phyloP scores from a whole-genome alignment of 2,113 vertebrate species.

The Lepus americanus region DNA sequence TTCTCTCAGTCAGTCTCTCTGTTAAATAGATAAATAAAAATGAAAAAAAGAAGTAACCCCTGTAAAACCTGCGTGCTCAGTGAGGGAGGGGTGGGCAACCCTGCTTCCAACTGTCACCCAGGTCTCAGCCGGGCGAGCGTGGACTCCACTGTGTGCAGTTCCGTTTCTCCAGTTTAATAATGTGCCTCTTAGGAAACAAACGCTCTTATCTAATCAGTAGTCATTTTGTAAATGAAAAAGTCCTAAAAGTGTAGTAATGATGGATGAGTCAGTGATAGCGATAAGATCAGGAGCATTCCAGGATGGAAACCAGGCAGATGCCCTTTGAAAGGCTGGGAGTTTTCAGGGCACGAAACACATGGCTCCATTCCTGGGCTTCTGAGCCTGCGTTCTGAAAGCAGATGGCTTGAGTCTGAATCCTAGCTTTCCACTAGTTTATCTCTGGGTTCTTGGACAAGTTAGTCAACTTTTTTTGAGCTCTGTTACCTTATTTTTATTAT shows the following conservation, averaged over 20 bases:
- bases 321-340: no score
- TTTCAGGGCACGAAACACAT: neutral
- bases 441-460: neutral
- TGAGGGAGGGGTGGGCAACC: rapidly evolving
- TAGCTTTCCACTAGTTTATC: neutral
- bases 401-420: neutral
- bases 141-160: no score
- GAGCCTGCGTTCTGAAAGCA: neutral
- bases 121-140: neutral
- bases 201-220: neutral
- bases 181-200: neutral
- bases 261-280: neutral
- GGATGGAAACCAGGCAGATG: neutral
- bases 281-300: conserved; percentile 2
- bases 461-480: no score
- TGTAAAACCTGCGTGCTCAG: neutral
- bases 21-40: neutral
- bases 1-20: no score
- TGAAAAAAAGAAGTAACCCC: neutral
- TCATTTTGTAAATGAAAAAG: neutral
- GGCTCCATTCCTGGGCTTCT: neutral
- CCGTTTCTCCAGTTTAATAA: neutral
- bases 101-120: neutral
- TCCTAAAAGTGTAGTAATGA: neutral
- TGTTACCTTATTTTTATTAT: no score